Evolutionary conservation across 2,797 vertebrate genomes (phyloP).

Genomic region (Brachymystax lenok): DNA sequence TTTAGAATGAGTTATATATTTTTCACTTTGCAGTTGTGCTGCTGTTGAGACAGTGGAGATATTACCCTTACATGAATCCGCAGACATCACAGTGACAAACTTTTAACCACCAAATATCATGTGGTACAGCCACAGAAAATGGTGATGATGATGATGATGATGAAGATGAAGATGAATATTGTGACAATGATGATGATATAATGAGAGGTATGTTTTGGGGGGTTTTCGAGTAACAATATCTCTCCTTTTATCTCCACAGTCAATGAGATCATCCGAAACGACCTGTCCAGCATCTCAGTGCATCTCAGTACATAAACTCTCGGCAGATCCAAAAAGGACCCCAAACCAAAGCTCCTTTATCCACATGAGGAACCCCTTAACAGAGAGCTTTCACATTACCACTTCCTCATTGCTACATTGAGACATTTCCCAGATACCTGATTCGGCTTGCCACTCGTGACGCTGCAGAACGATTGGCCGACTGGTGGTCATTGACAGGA

Average conservation of each 20-base stretch:
- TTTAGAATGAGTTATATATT: background rate
- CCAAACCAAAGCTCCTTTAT: constrained; percentile 24
- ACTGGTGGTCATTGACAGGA: constrained; percentile 59
- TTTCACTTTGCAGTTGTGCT: background rate
- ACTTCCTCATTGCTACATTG: constrained; percentile 23
- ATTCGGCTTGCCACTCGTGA: constrained; percentile 15
- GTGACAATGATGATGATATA: no score
- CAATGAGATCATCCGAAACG: constrained; percentile 96
- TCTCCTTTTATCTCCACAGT: constrained; percentile 79
- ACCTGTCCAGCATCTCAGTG: constrained; percentile 89
- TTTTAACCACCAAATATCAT: background rate
- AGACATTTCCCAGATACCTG: constrained; percentile 1
- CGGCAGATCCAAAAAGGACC: constrained; percentile 50
- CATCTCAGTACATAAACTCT: constrained; percentile 79
- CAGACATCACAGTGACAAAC: background rate
- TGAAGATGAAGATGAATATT: background rate
- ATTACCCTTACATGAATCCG: background rate
- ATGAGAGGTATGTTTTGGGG: background rate
- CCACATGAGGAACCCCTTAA: constrained; percentile 48
- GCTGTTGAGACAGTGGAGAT: background rate
- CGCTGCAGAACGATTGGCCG: constrained; percentile 51
- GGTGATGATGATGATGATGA: background rate
- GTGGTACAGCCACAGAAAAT: background rate
- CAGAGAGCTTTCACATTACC: background rate
- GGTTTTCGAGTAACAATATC: background rate